Percentiles rank a stretch among this genome's conserved stretches.
These are phyloP conservation scores for Cyrtorhinus lividipennis DNA, from an alignment of 1,140 invertebrate genomes.

Conservation along the genomic window DNA sequence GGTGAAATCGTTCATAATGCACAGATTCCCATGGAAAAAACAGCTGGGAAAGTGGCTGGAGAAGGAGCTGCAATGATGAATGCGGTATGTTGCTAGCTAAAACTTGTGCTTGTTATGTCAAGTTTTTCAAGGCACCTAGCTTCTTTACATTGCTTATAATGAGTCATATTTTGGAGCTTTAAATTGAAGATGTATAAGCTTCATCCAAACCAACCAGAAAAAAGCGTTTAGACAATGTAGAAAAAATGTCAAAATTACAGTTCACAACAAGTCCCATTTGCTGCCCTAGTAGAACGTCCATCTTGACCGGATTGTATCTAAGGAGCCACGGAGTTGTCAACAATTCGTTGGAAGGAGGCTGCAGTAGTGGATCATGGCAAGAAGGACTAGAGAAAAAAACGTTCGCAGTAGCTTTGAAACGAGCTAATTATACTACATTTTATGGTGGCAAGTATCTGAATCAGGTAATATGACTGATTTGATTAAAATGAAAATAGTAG, in stretches of 20 bases:
- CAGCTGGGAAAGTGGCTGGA: conserved; percentile 41
- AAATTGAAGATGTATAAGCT: background rate
- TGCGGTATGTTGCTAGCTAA: conserved; percentile 41
- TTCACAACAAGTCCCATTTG: conserved; percentile 69
- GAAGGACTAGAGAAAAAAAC: conserved; percentile 42
- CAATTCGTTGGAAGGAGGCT: conserved; percentile 63
- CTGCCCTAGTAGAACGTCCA: conserved; percentile 74
- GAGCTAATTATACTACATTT: conserved; percentile 56
- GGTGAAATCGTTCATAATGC: conserved; percentile 29
- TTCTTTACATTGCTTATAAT: background rate
- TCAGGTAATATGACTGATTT: conserved; percentile 40
- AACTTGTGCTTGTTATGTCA: conserved; percentile 1
- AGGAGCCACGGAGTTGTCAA: conserved; percentile 68
- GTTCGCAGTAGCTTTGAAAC: conserved; percentile 49
- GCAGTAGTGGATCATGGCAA: conserved; percentile 53
- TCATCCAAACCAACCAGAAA: too few species aligned
- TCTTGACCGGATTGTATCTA: conserved; percentile 68
- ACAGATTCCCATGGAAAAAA: conserved; percentile 50
- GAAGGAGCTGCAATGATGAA: conserved; percentile 53
- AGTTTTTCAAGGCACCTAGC: background rate
- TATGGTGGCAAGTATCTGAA: conserved; percentile 81
- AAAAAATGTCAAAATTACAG: conserved; percentile 31
- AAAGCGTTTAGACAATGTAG: background rate
- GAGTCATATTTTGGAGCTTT: background rate
- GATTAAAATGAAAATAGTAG: background rate